phyloP scores from a whole-genome alignment of 2,113 vertebrate genomes.

The Forbesichthys papilliferus region DNA sequence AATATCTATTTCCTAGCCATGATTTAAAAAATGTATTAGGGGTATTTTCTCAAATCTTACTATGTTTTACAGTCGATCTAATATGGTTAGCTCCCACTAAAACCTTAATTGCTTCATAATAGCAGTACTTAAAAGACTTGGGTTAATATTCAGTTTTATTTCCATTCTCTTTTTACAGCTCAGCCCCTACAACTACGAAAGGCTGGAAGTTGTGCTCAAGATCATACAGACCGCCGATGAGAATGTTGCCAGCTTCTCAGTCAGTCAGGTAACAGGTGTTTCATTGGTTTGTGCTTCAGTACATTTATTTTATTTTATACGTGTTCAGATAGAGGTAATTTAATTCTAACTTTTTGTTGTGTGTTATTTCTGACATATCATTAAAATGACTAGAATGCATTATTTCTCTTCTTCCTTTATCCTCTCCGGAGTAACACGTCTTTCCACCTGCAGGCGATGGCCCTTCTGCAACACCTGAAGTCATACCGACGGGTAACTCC shows the following conservation, averaged over 20 bases:
- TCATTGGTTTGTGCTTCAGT: slow-evolving; percentile 10
- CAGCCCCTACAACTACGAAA: slow-evolving; percentile 94
- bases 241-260: slow-evolving; percentile 76
- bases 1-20: too few species aligned
- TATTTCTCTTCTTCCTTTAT: neutral
- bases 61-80: too few species aligned
- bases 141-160: too few species aligned
- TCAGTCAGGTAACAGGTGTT: slow-evolving; percentile 79
- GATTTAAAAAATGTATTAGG: too few species aligned
- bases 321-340: too few species aligned
- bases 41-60: too few species aligned
- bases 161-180: slow-evolving; percentile 74
- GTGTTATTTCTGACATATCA: too few species aligned
- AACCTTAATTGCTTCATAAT: too few species aligned
- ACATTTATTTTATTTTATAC: too few species aligned
- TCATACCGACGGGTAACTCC: slow-evolving; percentile 86
- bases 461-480: slow-evolving; percentile 88
- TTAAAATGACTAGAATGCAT: neutral
- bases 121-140: too few species aligned
- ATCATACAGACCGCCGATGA: slow-evolving; percentile 87
- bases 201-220: slow-evolving; percentile 86
- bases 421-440: neutral
- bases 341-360: too few species aligned
- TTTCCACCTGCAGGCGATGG: slow-evolving; percentile 78
- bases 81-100: too few species aligned